A percentile compares a stretch with the other conserved stretches of the same genome.
These are phyloP conservation scores for Dromiciops gliroides DNA, from an alignment of 2,113 vertebrate species.

Conservation along the genomic window DNA sequence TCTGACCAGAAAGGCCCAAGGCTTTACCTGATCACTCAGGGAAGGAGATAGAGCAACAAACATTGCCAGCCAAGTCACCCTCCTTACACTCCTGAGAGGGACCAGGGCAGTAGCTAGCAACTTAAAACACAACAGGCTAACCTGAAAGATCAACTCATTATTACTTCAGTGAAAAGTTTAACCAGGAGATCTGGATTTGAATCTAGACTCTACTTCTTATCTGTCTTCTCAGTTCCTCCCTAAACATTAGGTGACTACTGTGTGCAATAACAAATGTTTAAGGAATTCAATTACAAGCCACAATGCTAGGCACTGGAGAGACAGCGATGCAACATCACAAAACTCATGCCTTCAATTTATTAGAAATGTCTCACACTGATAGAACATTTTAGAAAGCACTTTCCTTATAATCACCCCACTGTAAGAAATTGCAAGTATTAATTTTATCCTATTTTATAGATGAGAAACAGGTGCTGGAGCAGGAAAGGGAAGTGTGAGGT, in stretches of 20 bases:
- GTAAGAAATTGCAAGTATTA: not conserved
- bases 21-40: not conserved
- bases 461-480: not conserved
- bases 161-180: not conserved
- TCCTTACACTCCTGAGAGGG: not conserved
- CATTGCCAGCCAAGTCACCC: not conserved
- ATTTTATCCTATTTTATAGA: not conserved
- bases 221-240: not conserved
- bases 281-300: not conserved
- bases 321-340: not conserved
- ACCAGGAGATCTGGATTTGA: not conserved
- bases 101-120: not conserved
- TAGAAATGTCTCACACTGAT: not conserved
- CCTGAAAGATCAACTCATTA: not conserved
- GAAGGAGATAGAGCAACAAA: not conserved
- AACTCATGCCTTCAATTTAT: not conserved
- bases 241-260: not conserved
- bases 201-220: not conserved
- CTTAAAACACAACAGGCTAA: not conserved
- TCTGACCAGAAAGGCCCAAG: not conserved
- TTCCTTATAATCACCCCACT: not conserved
- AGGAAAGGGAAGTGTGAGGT: not conserved
- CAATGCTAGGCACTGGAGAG: not conserved
- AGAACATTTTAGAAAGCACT: not conserved
- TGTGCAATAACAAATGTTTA: not conserved